Evolutionary conservation across 92 coral and sea anemone genomes (phyloP), one percentile per base, ranked within the genome.

Genomic region (Porites cylindrica): DNA sequence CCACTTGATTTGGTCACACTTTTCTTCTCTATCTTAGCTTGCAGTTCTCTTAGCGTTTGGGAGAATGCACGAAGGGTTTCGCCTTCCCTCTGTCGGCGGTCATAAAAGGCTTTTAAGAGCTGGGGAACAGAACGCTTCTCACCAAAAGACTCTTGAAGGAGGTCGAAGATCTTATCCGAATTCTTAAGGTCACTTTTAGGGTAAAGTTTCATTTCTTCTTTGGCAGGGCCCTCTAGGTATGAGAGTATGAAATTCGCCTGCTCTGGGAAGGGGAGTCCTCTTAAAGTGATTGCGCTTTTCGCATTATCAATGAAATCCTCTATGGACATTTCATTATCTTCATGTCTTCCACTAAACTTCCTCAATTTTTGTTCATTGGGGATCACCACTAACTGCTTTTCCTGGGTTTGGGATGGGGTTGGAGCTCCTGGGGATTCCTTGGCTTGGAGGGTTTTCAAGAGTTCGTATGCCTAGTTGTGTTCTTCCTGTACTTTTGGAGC

Each of bases 111-210:
- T 60, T 84, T 88, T 12, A 84, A 77, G 7, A 91, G 67, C 51
- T 88, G 89, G 4, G 89, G 94, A 8, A 88, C 19, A 9, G 82
- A 84, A 6, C 76, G 67, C 53, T 78, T 90, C 43, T 83, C 88
- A 20, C 86, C 92, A 52, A 88, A 88, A 24, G 78, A n/a, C 21
- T 74, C 63, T 13, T n/a, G 64, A 7, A 53, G 26, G 7, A 74
- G 32, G 9, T 18, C 62, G 16, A 74, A 50, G 23, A 72, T 47
- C 8, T 18, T 13, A 1, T 69, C 76, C 43, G 85, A 68, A n/a
- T 81, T 24, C 2, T 10, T 20, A 6, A 32, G 6, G 17, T 67
- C 76, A 14, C 7, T 10, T 6, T 69, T 69, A 19, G 65, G 52
- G 50, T 1, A 68, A 21, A 81, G 1, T 29, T 51, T 56, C 8